phyloP scores from a whole-genome alignment of 2,113 vertebrate species.

The Patagioenas fasciata region DNA sequence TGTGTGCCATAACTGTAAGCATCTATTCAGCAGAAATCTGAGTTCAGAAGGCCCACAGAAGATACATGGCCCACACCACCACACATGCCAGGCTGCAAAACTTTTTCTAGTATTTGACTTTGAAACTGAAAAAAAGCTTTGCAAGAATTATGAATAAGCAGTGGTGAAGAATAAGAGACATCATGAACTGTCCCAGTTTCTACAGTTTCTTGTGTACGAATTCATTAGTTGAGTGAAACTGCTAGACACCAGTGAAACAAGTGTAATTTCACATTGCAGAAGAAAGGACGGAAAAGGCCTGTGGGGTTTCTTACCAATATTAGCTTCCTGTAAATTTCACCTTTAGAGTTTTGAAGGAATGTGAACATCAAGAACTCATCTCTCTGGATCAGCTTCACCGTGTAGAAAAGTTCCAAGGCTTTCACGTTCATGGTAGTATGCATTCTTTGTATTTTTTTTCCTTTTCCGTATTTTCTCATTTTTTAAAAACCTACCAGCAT shows the following conservation, averaged over 20 bases:
- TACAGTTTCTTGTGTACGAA: neutral
- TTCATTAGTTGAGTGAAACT: neutral
- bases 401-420: neutral
- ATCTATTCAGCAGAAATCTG: neutral
- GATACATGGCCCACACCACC: rapidly evolving
- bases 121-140: neutral
- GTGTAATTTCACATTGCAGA: neutral
- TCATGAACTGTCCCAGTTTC: neutral
- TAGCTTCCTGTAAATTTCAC: neutral
- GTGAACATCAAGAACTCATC: neutral
- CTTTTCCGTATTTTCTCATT: neutral
- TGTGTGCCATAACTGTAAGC: neutral
- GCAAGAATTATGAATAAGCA: neutral
- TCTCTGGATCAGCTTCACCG: neutral
- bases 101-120: neutral
- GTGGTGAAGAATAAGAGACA: neutral
- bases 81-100: neutral
- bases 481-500: neutral
- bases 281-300: neutral
- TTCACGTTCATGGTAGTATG: neutral
- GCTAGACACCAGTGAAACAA: neutral
- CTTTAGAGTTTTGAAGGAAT: neutral
- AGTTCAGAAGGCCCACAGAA: neutral
- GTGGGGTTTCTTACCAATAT: neutral
- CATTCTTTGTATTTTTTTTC: neutral